phyloP scores from a whole-genome alignment of 2,113 vertebrate species.

The Amia ocellicauda region DNA sequence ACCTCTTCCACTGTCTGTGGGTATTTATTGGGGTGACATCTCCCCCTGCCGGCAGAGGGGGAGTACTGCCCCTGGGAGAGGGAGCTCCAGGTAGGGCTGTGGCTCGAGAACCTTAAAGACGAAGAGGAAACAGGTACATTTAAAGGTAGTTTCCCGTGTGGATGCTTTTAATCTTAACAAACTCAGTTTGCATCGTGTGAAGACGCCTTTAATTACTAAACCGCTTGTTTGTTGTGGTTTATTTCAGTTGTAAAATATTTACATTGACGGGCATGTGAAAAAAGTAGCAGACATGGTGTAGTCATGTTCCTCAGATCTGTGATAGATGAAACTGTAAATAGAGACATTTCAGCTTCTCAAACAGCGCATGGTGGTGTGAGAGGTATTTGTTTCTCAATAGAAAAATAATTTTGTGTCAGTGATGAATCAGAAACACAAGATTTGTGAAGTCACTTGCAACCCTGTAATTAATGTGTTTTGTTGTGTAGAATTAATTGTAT shows the following conservation, averaged over 20 bases:
- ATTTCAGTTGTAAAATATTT: not conserved
- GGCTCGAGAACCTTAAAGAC: constrained; percentile 78
- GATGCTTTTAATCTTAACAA: constrained; percentile 44
- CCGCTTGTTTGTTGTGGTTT: constrained; percentile 32
- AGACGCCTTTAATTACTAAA: constrained; percentile 18
- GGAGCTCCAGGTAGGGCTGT: constrained; percentile 85
- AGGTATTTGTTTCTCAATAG: no score
- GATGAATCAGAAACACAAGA: no score
- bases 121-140: constrained; percentile 86
- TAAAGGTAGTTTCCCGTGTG: constrained; percentile 79
- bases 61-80: constrained; percentile 90
- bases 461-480: no score
- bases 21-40: constrained; percentile 59
- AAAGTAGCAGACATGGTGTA: no score
- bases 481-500: no score
- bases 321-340: no score
- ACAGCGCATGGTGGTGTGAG: no score
- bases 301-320: no score
- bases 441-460: no score
- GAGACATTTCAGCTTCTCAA: no score
- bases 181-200: not conserved
- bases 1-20: constrained; percentile 35
- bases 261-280: no score
- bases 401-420: no score
- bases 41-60: constrained; percentile 86